Evolutionary conservation across 2,888 invertebrate genomes (phyloP).

Genomic region (Andrena chrysosceles): DNA sequence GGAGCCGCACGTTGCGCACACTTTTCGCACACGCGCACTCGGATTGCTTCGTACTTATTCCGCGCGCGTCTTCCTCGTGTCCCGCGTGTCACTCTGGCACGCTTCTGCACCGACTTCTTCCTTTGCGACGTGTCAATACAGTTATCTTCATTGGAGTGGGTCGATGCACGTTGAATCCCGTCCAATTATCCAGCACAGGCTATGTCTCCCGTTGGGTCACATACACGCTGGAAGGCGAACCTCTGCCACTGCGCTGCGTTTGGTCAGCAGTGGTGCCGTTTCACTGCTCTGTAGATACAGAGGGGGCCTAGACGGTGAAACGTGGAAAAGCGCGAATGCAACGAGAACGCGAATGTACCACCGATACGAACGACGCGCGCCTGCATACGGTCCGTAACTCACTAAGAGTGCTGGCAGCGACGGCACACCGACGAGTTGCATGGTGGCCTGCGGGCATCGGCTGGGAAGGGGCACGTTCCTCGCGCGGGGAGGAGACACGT

Average conservation of each 20-base stretch:
- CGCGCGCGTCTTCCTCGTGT: constrained; percentile 23
- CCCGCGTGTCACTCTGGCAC: constrained; percentile 33
- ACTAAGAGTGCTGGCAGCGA: constrained; percentile 78
- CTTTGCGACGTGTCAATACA: neutral
- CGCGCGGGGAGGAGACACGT: constrained; percentile 63
- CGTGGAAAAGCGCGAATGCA: constrained; percentile 26
- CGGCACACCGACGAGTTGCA: constrained; percentile 76
- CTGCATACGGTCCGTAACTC: constrained; percentile 80
- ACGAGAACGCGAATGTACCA: constrained; percentile 8
- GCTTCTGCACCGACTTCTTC: constrained; percentile 20
- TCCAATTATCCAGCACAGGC: neutral
- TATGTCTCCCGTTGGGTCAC: neutral
- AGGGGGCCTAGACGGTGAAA: constrained; percentile 16
- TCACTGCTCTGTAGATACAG: neutral
- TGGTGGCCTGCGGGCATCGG: constrained; percentile 67
- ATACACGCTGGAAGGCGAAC: neutral
- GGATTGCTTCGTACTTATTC: constrained; percentile 14
- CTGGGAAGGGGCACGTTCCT: constrained; percentile 66
- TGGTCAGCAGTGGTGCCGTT: neutral
- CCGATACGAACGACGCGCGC: constrained; percentile 69
- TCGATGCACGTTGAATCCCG: constrained; percentile 17
- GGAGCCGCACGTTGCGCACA: constrained; percentile 43
- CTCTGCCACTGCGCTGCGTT: neutral
- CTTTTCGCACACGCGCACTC: constrained; percentile 62
- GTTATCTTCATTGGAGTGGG: constrained; percentile 13